phyloP scores from a whole-genome alignment of 1,140 invertebrate species.

The Pachypeltis micranthus region DNA sequence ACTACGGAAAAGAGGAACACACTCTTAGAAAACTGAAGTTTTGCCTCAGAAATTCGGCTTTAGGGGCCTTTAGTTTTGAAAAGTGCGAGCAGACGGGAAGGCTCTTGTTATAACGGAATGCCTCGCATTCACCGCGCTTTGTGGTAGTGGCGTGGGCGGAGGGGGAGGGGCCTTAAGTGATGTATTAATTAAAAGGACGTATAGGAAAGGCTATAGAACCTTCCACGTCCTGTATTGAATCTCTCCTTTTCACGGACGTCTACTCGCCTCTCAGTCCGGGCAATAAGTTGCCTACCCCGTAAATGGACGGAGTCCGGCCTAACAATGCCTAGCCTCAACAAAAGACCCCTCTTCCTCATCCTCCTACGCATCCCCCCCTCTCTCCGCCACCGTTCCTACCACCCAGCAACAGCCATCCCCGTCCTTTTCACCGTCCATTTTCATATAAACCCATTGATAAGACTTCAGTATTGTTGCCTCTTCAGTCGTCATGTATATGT shows the following conservation, averaged over 20 bases:
- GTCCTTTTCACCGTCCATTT: background rate
- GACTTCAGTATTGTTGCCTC: conserved; percentile 1
- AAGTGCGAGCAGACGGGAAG: too few species aligned
- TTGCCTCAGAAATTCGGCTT: too few species aligned
- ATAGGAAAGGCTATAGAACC: background rate
- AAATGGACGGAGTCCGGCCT: conserved; percentile 8
- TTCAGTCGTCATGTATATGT: conserved; percentile 11
- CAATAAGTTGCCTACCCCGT: conserved; percentile 9
- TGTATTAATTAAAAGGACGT: conserved; percentile 10
- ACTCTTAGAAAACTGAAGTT: too few species aligned
- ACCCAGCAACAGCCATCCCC: background rate
- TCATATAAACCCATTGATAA: conserved; percentile 5
- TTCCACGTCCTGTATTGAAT: conserved; percentile 6
- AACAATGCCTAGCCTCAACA: conserved; percentile 6
- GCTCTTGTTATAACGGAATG: background rate
- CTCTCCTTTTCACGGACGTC: conserved; percentile 7
- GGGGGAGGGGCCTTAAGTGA: background rate
- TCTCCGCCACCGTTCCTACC: background rate
- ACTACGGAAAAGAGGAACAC: too few species aligned
- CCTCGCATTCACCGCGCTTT: too few species aligned
- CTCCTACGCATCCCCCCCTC: background rate
- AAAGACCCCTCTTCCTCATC: background rate
- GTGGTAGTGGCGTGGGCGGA: too few species aligned
- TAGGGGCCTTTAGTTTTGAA: too few species aligned
- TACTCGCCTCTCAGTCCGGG: background rate